These are phyloP conservation scores for Bradynema listronoti DNA, from an alignment of 1,140 invertebrate species.

Conservation along the genomic window DNA sequence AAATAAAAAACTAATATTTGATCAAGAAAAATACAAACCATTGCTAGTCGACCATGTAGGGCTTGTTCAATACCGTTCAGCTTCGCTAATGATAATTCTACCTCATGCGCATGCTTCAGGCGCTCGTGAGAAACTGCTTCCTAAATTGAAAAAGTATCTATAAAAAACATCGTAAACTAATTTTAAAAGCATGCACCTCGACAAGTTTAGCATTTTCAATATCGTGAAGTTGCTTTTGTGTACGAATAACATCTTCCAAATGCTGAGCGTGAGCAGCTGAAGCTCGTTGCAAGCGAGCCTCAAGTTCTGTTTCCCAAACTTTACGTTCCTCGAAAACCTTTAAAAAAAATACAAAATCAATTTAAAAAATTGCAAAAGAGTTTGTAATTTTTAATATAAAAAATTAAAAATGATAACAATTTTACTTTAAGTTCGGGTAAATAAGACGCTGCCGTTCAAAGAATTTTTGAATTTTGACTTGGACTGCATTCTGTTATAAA, in stretches of 20 bases:
- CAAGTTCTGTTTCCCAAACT: conserved; percentile 69
- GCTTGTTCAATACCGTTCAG: conserved; percentile 79
- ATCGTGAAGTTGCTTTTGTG: conserved; percentile 69
- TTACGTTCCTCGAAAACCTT: conserved; percentile 60
- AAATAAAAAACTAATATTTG: too few species aligned
- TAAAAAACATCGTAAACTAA: not conserved
- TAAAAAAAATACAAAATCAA: too few species aligned
- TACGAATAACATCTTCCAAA: conserved; percentile 68
- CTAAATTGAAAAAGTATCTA: conserved; percentile 29
- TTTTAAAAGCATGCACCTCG: conserved; percentile 61
- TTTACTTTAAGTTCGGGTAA: too few species aligned
- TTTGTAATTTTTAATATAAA: conserved; percentile 10
- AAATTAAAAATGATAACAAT: not conserved
- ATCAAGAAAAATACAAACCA: conserved; percentile 19
- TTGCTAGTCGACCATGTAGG: conserved; percentile 68
- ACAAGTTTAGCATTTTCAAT: conserved; percentile 65
- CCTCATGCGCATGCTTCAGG: conserved; percentile 68
- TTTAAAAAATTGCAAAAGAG: conserved; percentile 1
- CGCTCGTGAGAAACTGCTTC: conserved; percentile 63
- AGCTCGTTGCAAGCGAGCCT: conserved; percentile 71
- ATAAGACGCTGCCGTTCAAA: too few species aligned
- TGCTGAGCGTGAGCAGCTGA: conserved; percentile 76
- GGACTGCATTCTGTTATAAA: too few species aligned
- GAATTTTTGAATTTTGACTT: too few species aligned
- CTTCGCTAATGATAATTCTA: conserved; percentile 73